Evolutionary conservation across 1,140 invertebrate species (phyloP), one percentile per base, ranked within the genome.

Genomic region (Solenopsis invicta): DNA sequence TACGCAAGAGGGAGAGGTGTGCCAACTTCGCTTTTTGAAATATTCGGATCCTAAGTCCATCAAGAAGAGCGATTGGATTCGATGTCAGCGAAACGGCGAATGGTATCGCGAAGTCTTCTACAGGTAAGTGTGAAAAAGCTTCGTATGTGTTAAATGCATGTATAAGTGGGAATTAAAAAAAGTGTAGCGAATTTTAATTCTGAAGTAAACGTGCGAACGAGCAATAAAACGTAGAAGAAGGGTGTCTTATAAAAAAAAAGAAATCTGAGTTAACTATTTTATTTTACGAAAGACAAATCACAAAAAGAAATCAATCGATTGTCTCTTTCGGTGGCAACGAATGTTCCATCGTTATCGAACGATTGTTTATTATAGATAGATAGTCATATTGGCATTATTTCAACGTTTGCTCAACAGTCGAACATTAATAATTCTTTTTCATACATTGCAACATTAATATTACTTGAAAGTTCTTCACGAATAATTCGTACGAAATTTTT

Each of bases 311-410:
- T 54, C 50, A 34, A 56, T 54, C 37, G 52, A 48, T 59, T 24
- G 16, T 45, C 29, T 16, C 10, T 82, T 82, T 72, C 24, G 50
- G 37, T 37, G 45, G 34, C 5, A 13, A 13, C 16, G 34, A 37
- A 88, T 69, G 8, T 59, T 2, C 50, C 29, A n/a, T 50, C 10
- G 13, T 72, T 88, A 64, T 72, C 37, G 85, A 72, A 85, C 71
- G 64, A 85, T 50, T 48, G 37, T 62, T 82, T 34, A 37, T 34
- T 48, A 66, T 13, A n/a, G n/a, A 41, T 34, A 84, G 77, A 88
- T 62, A 76, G 71, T 54, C 4, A n/a, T n/a, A 41, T 24, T 34
- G 48, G 61, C 52, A 54, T 88, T 88, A 87, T 75, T 88, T 34
- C 59, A 56, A 75, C 59, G 37, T 84, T 82, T 88, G 52, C 34